Evolutionary conservation across 2,797 vertebrate genomes (phyloP).

Genomic region (Chloroceryle inda): DNA sequence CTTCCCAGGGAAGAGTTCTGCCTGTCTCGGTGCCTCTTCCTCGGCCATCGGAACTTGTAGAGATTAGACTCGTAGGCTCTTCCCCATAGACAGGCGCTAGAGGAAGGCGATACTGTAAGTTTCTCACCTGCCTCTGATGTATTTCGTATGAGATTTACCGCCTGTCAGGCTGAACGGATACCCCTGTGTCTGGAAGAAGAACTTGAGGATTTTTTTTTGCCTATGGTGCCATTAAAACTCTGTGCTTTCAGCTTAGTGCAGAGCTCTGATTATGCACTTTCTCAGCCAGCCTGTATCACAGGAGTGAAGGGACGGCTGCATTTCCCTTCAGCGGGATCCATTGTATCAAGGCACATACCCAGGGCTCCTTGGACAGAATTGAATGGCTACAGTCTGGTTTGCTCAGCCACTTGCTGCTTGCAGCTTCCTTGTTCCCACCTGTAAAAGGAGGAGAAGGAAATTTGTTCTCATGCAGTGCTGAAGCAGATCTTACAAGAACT

Average conservation of each 20-base stretch:
- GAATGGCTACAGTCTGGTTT: fast-evolving
- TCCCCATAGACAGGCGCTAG: fast-evolving
- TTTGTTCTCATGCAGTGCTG: background rate
- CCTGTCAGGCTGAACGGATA: background rate
- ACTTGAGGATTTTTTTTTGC: fast-evolving
- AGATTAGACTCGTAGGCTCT: fast-evolving
- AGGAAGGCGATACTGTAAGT: fast-evolving
- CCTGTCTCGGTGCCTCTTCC: too few species aligned
- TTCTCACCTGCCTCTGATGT: fast-evolving
- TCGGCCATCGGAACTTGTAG: fast-evolving
- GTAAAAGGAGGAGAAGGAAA: background rate
- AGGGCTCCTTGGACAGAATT: background rate
- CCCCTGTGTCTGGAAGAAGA: background rate
- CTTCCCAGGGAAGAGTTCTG: too few species aligned
- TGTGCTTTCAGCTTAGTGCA: background rate
- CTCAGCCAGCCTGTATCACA: fast-evolving
- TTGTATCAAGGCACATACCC: fast-evolving
- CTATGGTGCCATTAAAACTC: fast-evolving
- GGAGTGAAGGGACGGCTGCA: fast-evolving
- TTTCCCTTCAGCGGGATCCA: fast-evolving
- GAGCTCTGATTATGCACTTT: fast-evolving
- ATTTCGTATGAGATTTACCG: fast-evolving
- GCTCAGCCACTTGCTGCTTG: background rate
- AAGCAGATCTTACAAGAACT: background rate
- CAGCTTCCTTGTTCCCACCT: background rate